Evolutionary conservation across 2,113 vertebrate species (phyloP).

Genomic region (Coryphaenoides rupestris): DNA sequence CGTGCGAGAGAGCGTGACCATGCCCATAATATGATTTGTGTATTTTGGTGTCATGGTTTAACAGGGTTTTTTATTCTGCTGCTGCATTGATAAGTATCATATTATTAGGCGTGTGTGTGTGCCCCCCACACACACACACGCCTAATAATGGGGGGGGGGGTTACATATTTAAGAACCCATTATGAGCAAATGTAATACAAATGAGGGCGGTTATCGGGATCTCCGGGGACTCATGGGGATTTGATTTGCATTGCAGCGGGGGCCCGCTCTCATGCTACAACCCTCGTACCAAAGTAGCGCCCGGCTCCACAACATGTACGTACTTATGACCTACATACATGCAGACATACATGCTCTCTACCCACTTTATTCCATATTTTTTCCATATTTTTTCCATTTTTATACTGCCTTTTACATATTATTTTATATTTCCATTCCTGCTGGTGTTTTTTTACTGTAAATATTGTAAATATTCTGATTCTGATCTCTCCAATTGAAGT

Average conservation of each 20-base stretch:
- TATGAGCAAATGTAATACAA: constrained; percentile 67
- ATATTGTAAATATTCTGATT: no score
- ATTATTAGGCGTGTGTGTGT: constrained; percentile 65
- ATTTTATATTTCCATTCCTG: no score
- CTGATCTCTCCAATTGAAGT: no score
- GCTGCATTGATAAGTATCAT: constrained; percentile 70
- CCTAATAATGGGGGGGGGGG: constrained; percentile 15
- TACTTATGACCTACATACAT: neutral
- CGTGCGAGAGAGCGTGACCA: constrained; percentile 57
- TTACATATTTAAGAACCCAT: constrained; percentile 70
- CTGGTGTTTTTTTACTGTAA: no score
- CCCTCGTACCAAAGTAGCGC: constrained; percentile 20
- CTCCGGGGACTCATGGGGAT: constrained; percentile 54
- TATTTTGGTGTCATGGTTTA: constrained; percentile 73
- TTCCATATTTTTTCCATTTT: no score
- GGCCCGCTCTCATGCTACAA: constrained; percentile 41
- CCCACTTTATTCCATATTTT: no score
- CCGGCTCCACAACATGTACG: constrained; percentile 13
- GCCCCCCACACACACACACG: no score
- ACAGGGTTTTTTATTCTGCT: constrained; percentile 68
- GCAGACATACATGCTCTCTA: no score
- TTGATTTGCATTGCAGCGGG: constrained; percentile 58
- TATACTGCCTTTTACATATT: no score
- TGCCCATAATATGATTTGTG: constrained; percentile 77
- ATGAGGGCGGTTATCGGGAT: constrained; percentile 68